These are phyloP conservation scores for Stenolophus ochropezus DNA, from an alignment of 2,888 invertebrate species.

Conservation along the genomic window DNA sequence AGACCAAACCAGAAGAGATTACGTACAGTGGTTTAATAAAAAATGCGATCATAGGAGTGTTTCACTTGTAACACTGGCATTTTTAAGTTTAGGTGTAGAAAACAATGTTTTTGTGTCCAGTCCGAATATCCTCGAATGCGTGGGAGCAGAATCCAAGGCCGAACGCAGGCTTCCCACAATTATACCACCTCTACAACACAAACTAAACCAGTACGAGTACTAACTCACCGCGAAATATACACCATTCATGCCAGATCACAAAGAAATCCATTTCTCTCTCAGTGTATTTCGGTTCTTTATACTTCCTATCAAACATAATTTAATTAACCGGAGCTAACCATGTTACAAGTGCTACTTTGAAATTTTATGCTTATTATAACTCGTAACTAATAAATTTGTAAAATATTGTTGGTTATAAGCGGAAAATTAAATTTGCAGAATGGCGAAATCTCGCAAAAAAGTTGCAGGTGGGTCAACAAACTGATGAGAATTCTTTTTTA, in stretches of 20 bases:
- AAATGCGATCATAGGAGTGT: too few relatives aligned
- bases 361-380: neutral
- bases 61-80: too few relatives aligned
- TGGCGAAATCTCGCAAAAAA: neutral
- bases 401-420: neutral
- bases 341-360: neutral
- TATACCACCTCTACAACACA: neutral
- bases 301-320: neutral
- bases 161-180: neutral
- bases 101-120: neutral
- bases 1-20: too few relatives aligned
- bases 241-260: neutral
- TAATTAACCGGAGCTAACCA: neutral
- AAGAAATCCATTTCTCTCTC: neutral
- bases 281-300: neutral
- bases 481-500: too few relatives aligned
- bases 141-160: conserved; percentile 41
- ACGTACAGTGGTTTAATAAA: too few relatives aligned
- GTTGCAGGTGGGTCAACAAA: neutral
- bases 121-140: conserved; percentile 15
- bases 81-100: too few relatives aligned
- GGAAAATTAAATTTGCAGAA: neutral
- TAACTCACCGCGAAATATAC: neutral
- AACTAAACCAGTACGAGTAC: neutral
- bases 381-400: neutral